Conservation (phyloP, 2,888 invertebrate genomes). For the Trissonchulus sp. region DNA sequence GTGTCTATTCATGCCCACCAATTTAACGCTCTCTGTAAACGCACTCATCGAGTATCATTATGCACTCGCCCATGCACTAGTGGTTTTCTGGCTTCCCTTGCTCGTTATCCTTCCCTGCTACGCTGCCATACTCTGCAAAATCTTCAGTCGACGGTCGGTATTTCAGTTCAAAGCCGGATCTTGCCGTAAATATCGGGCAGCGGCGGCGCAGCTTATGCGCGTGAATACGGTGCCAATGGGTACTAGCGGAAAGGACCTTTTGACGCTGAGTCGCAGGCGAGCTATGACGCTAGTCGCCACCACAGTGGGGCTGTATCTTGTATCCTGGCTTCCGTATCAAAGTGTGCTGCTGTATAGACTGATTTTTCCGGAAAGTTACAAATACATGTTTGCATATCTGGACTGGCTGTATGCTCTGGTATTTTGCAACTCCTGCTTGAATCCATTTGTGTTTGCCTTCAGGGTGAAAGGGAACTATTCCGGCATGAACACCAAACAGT, state of each 20-base stretch:
- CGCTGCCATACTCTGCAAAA: not conserved
- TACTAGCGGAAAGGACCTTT: not conserved
- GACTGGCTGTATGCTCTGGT: not conserved
- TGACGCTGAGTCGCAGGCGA: not conserved
- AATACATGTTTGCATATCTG: not conserved
- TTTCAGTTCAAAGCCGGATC: not conserved
- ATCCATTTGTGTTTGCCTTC: not conserved
- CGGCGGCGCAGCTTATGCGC: too few relatives aligned
- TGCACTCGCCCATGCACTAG: not conserved
- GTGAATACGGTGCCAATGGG: not conserved
- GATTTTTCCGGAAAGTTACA: not conserved
- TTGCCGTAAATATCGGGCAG: too few relatives aligned
- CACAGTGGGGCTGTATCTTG: conserved; percentile 14
- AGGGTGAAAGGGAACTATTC: not conserved
- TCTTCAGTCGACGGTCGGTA: not conserved
- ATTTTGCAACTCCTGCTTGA: not conserved
- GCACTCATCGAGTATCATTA: not conserved
- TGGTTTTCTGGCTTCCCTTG: not conserved
- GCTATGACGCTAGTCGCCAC: conserved; percentile 12
- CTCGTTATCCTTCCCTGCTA: not conserved
- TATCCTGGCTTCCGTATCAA: conserved; percentile 24
- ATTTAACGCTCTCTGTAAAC: not conserved
- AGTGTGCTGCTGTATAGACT: not conserved
- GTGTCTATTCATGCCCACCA: not conserved
- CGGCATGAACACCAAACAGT: too few relatives aligned